A percentile compares a stretch with the other conserved stretches of the same genome.
Conservation (phyloP, 2,888 invertebrate species). For the Pimpla rufipes region DNA sequence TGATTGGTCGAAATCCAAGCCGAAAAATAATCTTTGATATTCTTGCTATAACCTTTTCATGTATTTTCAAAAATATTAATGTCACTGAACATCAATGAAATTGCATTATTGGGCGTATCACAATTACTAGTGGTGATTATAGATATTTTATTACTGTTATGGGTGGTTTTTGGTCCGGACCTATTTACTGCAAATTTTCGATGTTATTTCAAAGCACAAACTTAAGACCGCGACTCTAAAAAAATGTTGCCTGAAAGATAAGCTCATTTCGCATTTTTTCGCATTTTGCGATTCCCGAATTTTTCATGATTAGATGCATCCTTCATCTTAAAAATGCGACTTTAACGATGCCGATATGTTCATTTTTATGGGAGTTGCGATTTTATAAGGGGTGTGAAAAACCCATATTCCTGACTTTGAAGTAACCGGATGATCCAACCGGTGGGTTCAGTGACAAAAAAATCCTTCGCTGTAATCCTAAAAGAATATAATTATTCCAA, state of each 20-base stretch:
- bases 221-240: too few relatives aligned
- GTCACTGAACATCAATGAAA: slow-evolving; percentile 15
- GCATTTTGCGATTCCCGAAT: neutral
- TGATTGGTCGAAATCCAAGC: too few relatives aligned
- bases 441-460: too few relatives aligned
- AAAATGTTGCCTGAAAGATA: too few relatives aligned
- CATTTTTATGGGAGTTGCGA: slow-evolving; percentile 16
- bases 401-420: too few relatives aligned
- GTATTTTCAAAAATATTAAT: neutral
- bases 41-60: neutral
- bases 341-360: slow-evolving; percentile 2
- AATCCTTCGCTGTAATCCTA: too few relatives aligned
- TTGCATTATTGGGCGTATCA: slow-evolving; percentile 29
- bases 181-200: slow-evolving; percentile 11
- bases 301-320: slow-evolving; percentile 9
- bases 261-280: too few relatives aligned
- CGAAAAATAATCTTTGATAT: too few relatives aligned
- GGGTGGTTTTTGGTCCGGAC: slow-evolving; percentile 24
- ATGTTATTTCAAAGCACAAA: too few relatives aligned
- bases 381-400: too few relatives aligned
- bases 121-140: slow-evolving; percentile 10
- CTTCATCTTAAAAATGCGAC: slow-evolving; percentile 6
- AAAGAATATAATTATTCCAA: too few relatives aligned
- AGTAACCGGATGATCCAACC: too few relatives aligned
- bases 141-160: slow-evolving; percentile 26